These are phyloP conservation scores for Drosophila pegasa DNA, from an alignment of 2,888 invertebrate genomes.

Conservation along the genomic window DNA sequence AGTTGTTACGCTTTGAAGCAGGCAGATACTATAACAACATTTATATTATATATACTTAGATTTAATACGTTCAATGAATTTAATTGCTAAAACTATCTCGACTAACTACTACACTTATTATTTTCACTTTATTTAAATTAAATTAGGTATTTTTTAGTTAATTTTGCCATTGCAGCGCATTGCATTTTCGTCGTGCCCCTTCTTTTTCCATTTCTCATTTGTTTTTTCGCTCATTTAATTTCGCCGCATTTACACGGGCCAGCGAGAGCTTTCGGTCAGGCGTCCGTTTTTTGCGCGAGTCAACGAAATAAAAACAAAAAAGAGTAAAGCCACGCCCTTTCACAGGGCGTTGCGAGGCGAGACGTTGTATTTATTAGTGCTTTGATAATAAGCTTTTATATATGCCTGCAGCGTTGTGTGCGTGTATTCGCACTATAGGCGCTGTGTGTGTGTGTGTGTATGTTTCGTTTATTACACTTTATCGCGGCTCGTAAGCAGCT, in stretches of 20 bases:
- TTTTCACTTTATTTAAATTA: neutral
- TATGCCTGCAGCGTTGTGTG: slow-evolving; percentile 5
- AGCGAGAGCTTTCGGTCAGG: slow-evolving; percentile 24
- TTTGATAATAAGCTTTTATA: slow-evolving; percentile 68
- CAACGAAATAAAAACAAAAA: neutral
- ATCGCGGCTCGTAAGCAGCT: slow-evolving; percentile 50
- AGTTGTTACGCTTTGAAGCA: neutral
- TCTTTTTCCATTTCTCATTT: slow-evolving; percentile 28
- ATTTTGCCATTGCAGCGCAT: neutral
- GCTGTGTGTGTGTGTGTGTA: neutral
- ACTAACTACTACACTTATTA: neutral
- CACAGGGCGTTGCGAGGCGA: slow-evolving; percentile 10
- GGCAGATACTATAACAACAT: neutral
- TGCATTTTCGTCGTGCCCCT: slow-evolving; percentile 8
- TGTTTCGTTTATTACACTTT: slow-evolving; percentile 42
- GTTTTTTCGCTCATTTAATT: slow-evolving; percentile 42
- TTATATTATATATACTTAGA: neutral
- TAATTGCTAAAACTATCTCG: neutral
- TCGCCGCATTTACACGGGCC: slow-evolving; percentile 23
- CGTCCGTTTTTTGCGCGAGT: slow-evolving; percentile 18
- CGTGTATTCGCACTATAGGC: slow-evolving; percentile 7
- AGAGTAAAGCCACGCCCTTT: slow-evolving; percentile 53
- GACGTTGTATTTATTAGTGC: slow-evolving; percentile 50
- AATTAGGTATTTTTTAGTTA: neutral
- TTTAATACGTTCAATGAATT: neutral